Conservation (phyloP, 2,888 invertebrate species). For the Panzeria rudis region DNA sequence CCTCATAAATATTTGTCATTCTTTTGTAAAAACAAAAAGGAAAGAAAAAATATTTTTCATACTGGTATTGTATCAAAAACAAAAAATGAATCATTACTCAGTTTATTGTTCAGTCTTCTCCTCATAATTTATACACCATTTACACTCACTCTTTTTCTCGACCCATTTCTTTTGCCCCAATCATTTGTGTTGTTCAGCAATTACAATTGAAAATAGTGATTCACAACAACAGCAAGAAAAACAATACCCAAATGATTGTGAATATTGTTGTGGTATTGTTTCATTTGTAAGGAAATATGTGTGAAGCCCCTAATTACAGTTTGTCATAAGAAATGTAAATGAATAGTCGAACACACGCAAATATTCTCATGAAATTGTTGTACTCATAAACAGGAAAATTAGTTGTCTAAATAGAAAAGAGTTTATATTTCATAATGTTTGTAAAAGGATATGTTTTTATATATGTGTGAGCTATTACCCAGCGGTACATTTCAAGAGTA, state of each 20-base stretch:
- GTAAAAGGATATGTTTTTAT: background rate
- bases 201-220: background rate
- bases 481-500: too few species aligned
- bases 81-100: slow-evolving; percentile 49
- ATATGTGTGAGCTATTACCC: too few species aligned
- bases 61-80: background rate
- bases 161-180: background rate
- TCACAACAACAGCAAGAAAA: slow-evolving; percentile 38
- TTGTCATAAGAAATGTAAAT: slow-evolving; percentile 68
- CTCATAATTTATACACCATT: background rate
- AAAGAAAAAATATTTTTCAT: background rate
- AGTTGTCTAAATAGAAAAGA: slow-evolving; percentile 27
- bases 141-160: background rate
- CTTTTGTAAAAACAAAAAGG: background rate
- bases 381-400: slow-evolving; percentile 11
- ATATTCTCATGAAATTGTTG: background rate
- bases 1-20: background rate
- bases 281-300: slow-evolving; percentile 28
- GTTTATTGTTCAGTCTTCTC: slow-evolving; percentile 29
- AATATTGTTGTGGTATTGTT: slow-evolving; percentile 32
- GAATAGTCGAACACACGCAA: slow-evolving; percentile 24
- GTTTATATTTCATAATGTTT: slow-evolving; percentile 5
- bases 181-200: slow-evolving; percentile 5
- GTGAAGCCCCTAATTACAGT: slow-evolving; percentile 66
- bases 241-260: background rate